Evolutionary conservation across 2,113 vertebrate species (phyloP).

Genomic region (Eclectus roratus): DNA sequence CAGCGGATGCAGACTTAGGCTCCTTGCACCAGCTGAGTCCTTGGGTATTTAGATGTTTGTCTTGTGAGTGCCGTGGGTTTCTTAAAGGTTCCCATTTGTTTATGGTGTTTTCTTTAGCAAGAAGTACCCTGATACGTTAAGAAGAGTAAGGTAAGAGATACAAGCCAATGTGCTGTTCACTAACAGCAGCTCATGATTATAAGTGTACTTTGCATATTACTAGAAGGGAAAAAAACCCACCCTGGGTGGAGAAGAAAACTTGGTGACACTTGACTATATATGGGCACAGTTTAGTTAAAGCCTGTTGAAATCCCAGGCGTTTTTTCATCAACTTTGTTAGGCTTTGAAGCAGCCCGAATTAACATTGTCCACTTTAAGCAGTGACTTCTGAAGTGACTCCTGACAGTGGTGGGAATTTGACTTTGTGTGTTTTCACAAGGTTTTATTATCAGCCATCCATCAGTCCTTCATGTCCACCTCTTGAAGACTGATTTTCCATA

Average conservation of each 20-base stretch:
- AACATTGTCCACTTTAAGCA: accelerated
- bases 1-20: not conserved
- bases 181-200: not conserved
- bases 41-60: accelerated
- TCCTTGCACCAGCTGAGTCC: not conserved
- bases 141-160: not conserved
- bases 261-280: not conserved
- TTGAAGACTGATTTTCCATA: not conserved
- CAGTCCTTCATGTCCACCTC: not conserved
- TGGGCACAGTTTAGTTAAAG: not conserved
- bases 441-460: accelerated
- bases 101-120: not conserved
- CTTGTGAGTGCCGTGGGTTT: not conserved
- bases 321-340: not conserved
- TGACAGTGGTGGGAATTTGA: not conserved
- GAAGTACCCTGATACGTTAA: accelerated
- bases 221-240: not conserved
- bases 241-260: not conserved
- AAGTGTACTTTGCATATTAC: not conserved
- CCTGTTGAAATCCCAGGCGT: not conserved
- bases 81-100: not conserved
- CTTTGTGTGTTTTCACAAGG: not conserved
- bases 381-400: not conserved
- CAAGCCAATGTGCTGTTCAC: accelerated
- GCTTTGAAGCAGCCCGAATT: not conserved